Evolutionary conservation across 2,113 vertebrate species (phyloP), one percentile per base, ranked within the genome.

Genomic region (Erythrocercus mccallii): DNA sequence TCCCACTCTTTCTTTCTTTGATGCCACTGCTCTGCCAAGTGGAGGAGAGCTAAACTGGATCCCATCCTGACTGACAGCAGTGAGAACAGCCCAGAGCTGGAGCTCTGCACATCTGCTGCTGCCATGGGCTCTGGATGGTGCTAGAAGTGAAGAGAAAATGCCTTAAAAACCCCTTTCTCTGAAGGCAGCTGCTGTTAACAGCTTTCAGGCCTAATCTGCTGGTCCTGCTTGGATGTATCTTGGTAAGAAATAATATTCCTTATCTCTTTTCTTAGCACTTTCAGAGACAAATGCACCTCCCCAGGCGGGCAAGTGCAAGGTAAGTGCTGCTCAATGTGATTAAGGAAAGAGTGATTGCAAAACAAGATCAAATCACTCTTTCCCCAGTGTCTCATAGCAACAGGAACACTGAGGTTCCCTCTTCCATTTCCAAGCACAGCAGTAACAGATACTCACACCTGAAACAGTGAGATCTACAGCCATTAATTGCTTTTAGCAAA

Each of bases 341-440:
- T 72, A 87, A 82, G 58, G 73, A 23, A 89, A 35, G 77, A 56
- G 83, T 48, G 86, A 88, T 24, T 71, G 92, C 81, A 91, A 64
- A 91, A 38, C 31, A 57, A 56, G 70, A 91, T 80, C 58, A 51
- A 57, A 91, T 92, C 79, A 17, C 51, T 61, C 85, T 28, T 71
- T 35, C 69, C 77, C 57, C 61, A 27, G 66, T 47, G 93, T 88
- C 93, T 84, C 94, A 82, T 37, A 87, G 90, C 90, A 95, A 95
- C 78, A 94, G 78, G 44, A 87, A 37, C 92, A 76, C 61, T 5
- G 19, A 74, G 45, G 58, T 42, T 82, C 68, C 40, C 80, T 66
- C 76, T 61, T 12, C 47, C 48, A 14, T 74, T 65, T 47, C 78
- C 80, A 70, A 35, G 64, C 68, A 86, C 33, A 73, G 58, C 76